Conservation (phyloP, 2,888 invertebrate genomes). For the Eilema caniola region DNA sequence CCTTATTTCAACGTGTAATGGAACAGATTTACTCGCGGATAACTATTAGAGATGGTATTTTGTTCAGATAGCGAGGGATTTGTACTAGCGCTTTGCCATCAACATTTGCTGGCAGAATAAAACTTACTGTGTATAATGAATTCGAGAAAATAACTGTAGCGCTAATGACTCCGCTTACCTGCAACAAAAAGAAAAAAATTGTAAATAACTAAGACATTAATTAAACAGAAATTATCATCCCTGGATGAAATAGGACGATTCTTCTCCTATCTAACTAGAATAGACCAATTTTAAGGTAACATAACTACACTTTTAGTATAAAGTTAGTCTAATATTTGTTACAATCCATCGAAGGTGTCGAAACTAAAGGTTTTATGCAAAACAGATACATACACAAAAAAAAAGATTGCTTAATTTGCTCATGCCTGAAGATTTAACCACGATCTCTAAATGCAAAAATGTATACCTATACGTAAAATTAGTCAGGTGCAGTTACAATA, state of each 20-base stretch:
- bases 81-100: slow-evolving; percentile 57
- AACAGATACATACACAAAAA: no score
- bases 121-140: slow-evolving; percentile 29
- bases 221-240: slow-evolving; percentile 11
- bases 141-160: slow-evolving; percentile 47
- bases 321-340: no score
- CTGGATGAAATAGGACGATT: no score
- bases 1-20: slow-evolving; percentile 28
- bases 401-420: no score
- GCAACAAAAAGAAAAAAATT: slow-evolving; percentile 53
- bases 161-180: slow-evolving; percentile 67
- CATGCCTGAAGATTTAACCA: no score
- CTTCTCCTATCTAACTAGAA: no score
- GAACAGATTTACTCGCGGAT: slow-evolving; percentile 22
- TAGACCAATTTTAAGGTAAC: no score
- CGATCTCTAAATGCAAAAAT: no score
- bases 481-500: no score
- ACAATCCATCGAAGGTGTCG: no score
- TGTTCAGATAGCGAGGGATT: slow-evolving; percentile 55
- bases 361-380: no score
- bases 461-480: no score
- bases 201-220: slow-evolving; percentile 27
- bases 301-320: not conserved
- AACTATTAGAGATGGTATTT: slow-evolving; percentile 37
- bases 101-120: slow-evolving; percentile 52